Percentiles rank a stretch among this genome's conserved stretches.
These are phyloP conservation scores for Selenia dentaria DNA, from an alignment of 2,888 invertebrate species.

Conservation along the genomic window DNA sequence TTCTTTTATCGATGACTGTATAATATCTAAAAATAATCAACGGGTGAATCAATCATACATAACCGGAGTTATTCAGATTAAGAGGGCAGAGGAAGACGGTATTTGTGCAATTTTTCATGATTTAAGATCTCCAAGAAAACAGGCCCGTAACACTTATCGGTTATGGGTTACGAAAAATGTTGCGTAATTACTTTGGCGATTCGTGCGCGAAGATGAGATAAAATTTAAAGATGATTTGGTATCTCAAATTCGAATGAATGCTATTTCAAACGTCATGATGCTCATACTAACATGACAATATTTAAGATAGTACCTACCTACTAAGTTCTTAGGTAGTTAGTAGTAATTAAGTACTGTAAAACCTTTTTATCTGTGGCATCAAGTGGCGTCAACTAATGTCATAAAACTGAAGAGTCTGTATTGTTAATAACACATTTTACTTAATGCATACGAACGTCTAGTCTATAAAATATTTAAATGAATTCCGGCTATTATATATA, in stretches of 20 bases:
- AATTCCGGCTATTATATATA: too few relatives aligned
- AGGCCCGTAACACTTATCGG: constrained; percentile 14
- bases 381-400: too few relatives aligned
- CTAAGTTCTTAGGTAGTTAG: too few relatives aligned
- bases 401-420: too few relatives aligned
- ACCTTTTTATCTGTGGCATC: too few relatives aligned
- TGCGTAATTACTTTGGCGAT: constrained; percentile 6
- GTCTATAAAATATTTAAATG: too few relatives aligned
- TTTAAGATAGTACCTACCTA: too few relatives aligned
- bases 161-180: constrained; percentile 20
- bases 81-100: constrained; percentile 62
- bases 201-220: neutral
- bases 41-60: constrained; percentile 58
- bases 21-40: constrained; percentile 36
- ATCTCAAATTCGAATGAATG: neutral
- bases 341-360: too few relatives aligned
- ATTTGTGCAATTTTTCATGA: constrained; percentile 47
- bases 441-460: too few relatives aligned
- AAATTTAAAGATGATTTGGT: neutral
- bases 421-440: too few relatives aligned
- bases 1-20: constrained; percentile 19
- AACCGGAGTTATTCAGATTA: constrained; percentile 55
- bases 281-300: too few relatives aligned
- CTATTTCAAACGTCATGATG: too few relatives aligned
- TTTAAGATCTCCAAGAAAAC: constrained; percentile 37